Percentiles rank a stretch among this genome's conserved stretches.
Conservation (phyloP, 2,888 invertebrate genomes). For the Dryocosmus kuriphilus region DNA sequence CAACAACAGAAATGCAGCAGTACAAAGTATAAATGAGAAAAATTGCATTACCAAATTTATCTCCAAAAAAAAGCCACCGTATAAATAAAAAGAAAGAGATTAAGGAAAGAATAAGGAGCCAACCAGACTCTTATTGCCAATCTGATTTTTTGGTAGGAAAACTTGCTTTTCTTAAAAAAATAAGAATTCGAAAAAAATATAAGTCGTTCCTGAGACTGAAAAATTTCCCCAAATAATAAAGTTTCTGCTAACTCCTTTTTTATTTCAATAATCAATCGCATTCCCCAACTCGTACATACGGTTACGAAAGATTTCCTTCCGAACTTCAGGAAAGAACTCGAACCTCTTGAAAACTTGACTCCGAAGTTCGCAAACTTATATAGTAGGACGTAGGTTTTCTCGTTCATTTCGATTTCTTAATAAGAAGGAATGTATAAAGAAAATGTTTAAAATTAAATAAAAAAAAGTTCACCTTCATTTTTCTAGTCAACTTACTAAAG, state of each 20-base stretch:
- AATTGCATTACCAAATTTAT: neutral
- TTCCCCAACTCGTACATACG: neutral
- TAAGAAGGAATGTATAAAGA: neutral
- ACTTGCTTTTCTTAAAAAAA: neutral
- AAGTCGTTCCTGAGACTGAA: neutral
- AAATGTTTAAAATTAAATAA: no score
- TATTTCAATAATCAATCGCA: slow-evolving; percentile 8
- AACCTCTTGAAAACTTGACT: slow-evolving; percentile 11
- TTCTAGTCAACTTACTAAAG: no score
- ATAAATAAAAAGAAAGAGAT: no score
- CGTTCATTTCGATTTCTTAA: neutral
- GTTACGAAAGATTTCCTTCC: neutral
- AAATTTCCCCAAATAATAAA: neutral
- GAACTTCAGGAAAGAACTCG: neutral
- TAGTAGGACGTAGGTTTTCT: no score
- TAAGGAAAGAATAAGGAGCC: no score
- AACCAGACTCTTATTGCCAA: neutral
- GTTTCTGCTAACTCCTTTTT: neutral
- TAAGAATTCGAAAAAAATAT: neutral
- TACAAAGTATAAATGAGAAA: neutral
- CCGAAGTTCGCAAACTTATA: neutral
- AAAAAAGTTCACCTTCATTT: no score
- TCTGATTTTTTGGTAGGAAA: neutral
- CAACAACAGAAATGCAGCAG: neutral
- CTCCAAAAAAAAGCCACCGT: neutral